phyloP scores from a whole-genome alignment of 2,888 invertebrate genomes.

The Hedychridium roseum region DNA sequence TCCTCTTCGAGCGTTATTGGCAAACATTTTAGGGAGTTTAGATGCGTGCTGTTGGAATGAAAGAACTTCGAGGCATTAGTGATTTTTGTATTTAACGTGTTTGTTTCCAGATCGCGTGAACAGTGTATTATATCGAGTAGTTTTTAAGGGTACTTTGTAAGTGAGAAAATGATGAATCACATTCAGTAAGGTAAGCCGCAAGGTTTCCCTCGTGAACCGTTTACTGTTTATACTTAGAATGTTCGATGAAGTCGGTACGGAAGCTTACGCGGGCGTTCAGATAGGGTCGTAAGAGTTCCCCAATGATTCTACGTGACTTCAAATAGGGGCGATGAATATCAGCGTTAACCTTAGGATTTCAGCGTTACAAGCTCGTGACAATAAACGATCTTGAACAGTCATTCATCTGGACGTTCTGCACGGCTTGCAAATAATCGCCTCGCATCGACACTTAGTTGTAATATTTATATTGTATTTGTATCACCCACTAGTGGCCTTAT shows the following conservation, averaged over 20 bases:
- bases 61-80: constrained; percentile 44
- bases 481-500: constrained; percentile 64
- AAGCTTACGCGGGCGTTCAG: constrained; percentile 25
- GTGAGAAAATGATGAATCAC: constrained; percentile 21
- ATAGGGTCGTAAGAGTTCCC: constrained; percentile 17
- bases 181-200: constrained; percentile 20
- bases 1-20: constrained; percentile 32
- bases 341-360: not conserved
- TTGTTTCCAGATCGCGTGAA: constrained; percentile 46
- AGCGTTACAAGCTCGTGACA: not conserved
- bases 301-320: not conserved
- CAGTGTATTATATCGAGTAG: constrained; percentile 41
- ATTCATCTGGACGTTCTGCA: constrained; percentile 15
- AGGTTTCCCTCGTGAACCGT: constrained; percentile 26
- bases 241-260: constrained; percentile 29
- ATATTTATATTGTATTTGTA: constrained; percentile 60
- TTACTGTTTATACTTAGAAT: constrained; percentile 35
- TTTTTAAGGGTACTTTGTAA: constrained; percentile 40
- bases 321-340: not conserved
- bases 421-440: constrained; percentile 38
- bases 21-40: constrained; percentile 18
- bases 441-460: constrained; percentile 49
- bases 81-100: constrained; percentile 49
- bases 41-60: constrained; percentile 18
- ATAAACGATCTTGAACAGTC: not conserved